Conservation (phyloP, 2,888 invertebrate genomes). For the Cancer borealis region DNA sequence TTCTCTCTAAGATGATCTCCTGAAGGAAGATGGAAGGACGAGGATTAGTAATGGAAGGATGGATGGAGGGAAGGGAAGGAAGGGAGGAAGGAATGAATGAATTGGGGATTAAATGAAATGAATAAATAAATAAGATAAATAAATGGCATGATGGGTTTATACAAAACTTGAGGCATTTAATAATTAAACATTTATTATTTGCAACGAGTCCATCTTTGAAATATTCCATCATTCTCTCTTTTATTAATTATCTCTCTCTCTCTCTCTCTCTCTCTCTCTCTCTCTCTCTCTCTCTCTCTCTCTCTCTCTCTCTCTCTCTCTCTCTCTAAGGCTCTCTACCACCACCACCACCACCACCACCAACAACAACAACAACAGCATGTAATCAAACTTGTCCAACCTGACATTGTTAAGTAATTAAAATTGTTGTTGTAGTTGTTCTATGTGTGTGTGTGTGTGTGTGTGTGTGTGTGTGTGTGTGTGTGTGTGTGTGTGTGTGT, state of each 20-base stretch:
- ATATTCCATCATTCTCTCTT: not conserved
- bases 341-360: no score
- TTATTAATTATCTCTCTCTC: not conserved
- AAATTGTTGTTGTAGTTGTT: no score
- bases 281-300: slow-evolving; percentile 11
- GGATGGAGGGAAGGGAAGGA: not conserved
- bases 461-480: no score
- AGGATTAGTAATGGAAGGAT: not conserved
- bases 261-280: slow-evolving; percentile 20
- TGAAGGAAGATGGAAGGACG: slow-evolving; percentile 78
- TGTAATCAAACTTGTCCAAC: no score
- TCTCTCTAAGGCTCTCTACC: not conserved
- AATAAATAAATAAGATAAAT: not conserved
- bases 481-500: no score
- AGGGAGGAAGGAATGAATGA: not conserved
- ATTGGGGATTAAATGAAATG: not conserved
- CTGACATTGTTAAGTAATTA: no score
- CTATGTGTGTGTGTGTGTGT: no score
- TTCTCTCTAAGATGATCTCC: slow-evolving; percentile 85
- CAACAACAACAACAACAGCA: no score
- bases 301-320: not conserved
- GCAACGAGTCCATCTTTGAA: not conserved
- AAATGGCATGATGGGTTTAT: not conserved
- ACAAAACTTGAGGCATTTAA: no score
- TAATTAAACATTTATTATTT: no score